Percentiles rank a stretch among this genome's conserved stretches.
phyloP scores from a whole-genome alignment of 2,888 invertebrate species.

The Automeris io region DNA sequence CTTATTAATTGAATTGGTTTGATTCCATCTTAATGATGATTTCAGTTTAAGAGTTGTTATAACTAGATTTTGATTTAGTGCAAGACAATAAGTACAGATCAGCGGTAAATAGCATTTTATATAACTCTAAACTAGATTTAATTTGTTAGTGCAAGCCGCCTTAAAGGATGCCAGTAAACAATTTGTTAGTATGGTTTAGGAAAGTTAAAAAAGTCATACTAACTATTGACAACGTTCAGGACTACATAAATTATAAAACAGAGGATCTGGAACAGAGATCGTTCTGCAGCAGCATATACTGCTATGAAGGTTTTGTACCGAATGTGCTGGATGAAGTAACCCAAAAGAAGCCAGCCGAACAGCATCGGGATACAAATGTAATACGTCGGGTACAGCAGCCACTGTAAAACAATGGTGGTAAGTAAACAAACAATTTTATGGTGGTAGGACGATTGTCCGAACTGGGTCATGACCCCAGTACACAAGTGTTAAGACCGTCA shows the following conservation, averaged over 20 bases:
- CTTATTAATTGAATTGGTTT: too few relatives aligned
- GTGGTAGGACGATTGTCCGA: not conserved
- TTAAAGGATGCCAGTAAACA: too few relatives aligned
- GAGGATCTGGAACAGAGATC: conserved; percentile 12
- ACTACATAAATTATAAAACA: conserved; percentile 9
- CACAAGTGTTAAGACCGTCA: conserved; percentile 11
- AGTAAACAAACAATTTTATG: not conserved
- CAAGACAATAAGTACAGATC: too few relatives aligned
- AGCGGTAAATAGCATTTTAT: too few relatives aligned
- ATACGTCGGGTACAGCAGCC: conserved; percentile 8
- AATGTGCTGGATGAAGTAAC: conserved; percentile 13
- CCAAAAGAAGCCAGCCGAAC: conserved; percentile 10
- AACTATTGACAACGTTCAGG: conserved; percentile 9
- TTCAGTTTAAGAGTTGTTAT: too few relatives aligned
- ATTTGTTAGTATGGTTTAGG: too few relatives aligned
- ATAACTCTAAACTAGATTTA: too few relatives aligned
- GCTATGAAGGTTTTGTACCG: conserved; percentile 10
- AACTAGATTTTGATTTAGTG: too few relatives aligned
- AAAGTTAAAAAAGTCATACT: conserved; percentile 1
- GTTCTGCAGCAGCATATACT: conserved; percentile 13
- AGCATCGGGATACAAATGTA: conserved; percentile 8
- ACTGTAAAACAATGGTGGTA: conserved; percentile 9
- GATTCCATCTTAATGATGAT: too few relatives aligned
- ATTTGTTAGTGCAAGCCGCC: too few relatives aligned
- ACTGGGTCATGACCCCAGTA: conserved; percentile 13